Percentiles rank a stretch among this genome's conserved stretches.
Evolutionary conservation across 2,888 invertebrate species (phyloP).

Genomic region (Ctenicera cuprea): DNA sequence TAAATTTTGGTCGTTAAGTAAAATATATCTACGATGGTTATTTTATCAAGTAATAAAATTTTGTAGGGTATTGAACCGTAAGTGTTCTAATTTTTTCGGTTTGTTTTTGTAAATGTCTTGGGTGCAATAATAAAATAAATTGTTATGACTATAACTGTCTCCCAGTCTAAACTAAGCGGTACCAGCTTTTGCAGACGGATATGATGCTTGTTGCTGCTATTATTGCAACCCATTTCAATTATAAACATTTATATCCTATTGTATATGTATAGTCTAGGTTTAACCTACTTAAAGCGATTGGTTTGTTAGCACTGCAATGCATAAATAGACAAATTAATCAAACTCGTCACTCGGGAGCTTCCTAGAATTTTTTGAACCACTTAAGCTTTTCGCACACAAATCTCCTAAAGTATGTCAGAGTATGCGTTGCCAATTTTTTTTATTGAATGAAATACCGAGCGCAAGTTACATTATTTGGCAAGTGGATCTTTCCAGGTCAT

Average conservation of each 20-base stretch:
- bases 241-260: slow-evolving; percentile 25
- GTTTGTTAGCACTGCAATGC: slow-evolving; percentile 8
- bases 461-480: slow-evolving; percentile 10
- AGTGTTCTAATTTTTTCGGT: slow-evolving; percentile 20
- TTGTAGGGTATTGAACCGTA: slow-evolving; percentile 4
- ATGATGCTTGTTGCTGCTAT: slow-evolving; percentile 3
- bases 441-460: slow-evolving; percentile 2
- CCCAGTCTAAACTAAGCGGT: slow-evolving; percentile 32
- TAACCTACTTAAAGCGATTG: slow-evolving; percentile 16
- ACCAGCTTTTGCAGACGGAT: slow-evolving; percentile 10
- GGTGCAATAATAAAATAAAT: slow-evolving; percentile 30
- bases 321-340: slow-evolving; percentile 24
- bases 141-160: slow-evolving; percentile 35
- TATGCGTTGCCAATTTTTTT: slow-evolving; percentile 21
- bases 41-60: too few relatives aligned
- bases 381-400: slow-evolving; percentile 14
- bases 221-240: slow-evolving; percentile 15
- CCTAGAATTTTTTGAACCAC: neutral
- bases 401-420: slow-evolving; percentile 15
- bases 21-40: too few relatives aligned
- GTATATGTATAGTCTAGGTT: neutral
- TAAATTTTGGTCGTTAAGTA: too few relatives aligned
- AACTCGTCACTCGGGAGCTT: neutral
- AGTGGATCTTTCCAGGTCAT: slow-evolving; percentile 3
- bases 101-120: neutral